Conservation (phyloP, 1,140 invertebrate species). For the Drosophila chauvacae region DNA sequence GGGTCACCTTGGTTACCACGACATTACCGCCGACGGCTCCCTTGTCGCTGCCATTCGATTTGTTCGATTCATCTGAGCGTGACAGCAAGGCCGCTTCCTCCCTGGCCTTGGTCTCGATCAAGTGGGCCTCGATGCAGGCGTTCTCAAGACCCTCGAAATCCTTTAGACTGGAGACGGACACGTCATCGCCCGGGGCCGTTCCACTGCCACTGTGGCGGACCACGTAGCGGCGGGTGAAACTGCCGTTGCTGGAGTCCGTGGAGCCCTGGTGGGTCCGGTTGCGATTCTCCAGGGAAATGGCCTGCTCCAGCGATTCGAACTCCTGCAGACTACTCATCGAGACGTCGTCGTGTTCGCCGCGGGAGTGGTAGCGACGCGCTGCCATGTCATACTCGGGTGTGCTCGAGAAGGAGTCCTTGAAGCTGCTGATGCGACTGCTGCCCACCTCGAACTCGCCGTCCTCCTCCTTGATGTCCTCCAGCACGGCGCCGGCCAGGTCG, state of each 20-base stretch:
- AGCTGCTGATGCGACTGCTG: slow-evolving; percentile 90
- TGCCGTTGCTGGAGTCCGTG: slow-evolving; percentile 92
- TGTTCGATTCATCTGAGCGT: slow-evolving; percentile 86
- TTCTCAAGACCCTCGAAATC: slow-evolving; percentile 97
- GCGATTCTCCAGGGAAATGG: slow-evolving; percentile 88
- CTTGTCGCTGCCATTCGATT: slow-evolving; percentile 85
- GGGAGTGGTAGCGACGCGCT: slow-evolving; percentile 91
- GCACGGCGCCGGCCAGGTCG: slow-evolving; percentile 91
- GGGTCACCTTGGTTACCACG: slow-evolving; percentile 69
- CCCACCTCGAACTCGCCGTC: slow-evolving; percentile 94
- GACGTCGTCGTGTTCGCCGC: slow-evolving; percentile 95
- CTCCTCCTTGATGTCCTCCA: slow-evolving; percentile 96
- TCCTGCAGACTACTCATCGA: slow-evolving; percentile 97
- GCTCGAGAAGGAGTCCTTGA: slow-evolving; percentile 90
- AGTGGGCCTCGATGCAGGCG: slow-evolving; percentile 92
- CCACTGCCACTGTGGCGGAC: slow-evolving; percentile 86
- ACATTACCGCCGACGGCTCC: slow-evolving; percentile 70
- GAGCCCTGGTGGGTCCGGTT: slow-evolving; percentile 88
- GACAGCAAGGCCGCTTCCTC: slow-evolving; percentile 93
- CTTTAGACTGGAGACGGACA: slow-evolving; percentile 95
- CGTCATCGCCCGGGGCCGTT: slow-evolving; percentile 91
- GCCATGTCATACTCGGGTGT: slow-evolving; percentile 94
- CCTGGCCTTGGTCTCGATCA: slow-evolving; percentile 92
- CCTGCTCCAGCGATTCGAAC: slow-evolving; percentile 95
- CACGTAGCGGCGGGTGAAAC: slow-evolving; percentile 88